Conservation (phyloP, 1,140 invertebrate genomes). For the Akabosia matsudoensis region DNA sequence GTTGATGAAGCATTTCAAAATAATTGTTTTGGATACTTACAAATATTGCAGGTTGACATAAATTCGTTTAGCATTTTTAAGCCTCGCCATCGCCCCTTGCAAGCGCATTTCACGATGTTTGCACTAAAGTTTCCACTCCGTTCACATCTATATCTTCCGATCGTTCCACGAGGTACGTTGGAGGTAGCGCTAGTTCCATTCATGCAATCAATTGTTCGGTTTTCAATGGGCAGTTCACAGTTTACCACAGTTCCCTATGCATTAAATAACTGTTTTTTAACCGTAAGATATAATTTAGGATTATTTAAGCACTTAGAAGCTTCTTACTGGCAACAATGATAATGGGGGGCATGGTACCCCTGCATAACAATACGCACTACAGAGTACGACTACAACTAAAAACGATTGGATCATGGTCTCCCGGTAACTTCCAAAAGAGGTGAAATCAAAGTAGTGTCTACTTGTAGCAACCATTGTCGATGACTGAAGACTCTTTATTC, state of each 20-base stretch:
- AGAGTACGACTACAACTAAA: not conserved
- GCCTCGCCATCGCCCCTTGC: not conserved
- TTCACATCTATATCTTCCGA: slow-evolving; percentile 10
- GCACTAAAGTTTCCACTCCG: not conserved
- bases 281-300: not conserved
- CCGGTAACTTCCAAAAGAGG: too few relatives aligned
- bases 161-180: not conserved
- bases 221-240: not conserved
- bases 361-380: not conserved
- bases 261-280: too few relatives aligned
- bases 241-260: not conserved
- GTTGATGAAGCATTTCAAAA: not conserved
- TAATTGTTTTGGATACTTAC: not conserved
- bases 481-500: too few relatives aligned
- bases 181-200: not conserved
- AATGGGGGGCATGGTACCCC: not conserved
- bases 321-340: not conserved
- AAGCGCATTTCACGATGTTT: not conserved
- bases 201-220: not conserved
- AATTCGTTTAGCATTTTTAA: not conserved
- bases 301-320: not conserved
- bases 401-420: not conserved
- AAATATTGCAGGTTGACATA: slow-evolving; percentile 1
- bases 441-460: too few relatives aligned
- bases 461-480: too few relatives aligned